These are phyloP conservation scores for Leptinotarsa peninsularis DNA, from an alignment of 2,888 invertebrate genomes.

Conservation along the genomic window DNA sequence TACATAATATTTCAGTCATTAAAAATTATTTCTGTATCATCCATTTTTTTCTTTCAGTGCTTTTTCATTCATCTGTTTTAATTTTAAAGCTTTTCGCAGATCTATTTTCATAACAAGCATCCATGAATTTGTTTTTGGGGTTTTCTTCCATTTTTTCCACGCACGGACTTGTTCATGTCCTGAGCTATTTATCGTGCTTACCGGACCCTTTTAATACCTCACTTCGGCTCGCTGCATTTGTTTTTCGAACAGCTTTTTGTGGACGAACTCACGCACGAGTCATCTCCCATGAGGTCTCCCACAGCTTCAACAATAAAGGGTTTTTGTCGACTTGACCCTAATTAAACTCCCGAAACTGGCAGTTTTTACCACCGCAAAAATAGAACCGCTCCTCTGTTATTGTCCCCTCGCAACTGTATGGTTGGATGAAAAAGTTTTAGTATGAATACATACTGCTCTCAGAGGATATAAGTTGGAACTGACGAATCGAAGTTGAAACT, in stretches of 20 bases:
- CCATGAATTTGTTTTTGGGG: too few relatives aligned
- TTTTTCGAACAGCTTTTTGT: slow-evolving; percentile 8
- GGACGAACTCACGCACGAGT: not conserved
- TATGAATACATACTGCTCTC: not conserved
- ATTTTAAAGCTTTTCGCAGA: too few relatives aligned
- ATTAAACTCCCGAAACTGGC: slow-evolving; percentile 18
- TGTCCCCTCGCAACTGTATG: slow-evolving; percentile 8
- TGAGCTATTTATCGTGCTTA: slow-evolving; percentile 23
- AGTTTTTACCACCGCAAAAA: slow-evolving; percentile 32
- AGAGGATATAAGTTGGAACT: not conserved
- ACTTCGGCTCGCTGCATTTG: slow-evolving; percentile 5
- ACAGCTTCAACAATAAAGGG: slow-evolving; percentile 23
- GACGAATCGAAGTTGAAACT: too few relatives aligned
- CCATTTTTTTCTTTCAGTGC: too few relatives aligned
- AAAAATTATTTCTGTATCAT: too few relatives aligned
- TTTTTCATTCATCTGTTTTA: too few relatives aligned
- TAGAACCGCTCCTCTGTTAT: slow-evolving; percentile 2
- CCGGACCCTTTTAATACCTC: slow-evolving; percentile 45
- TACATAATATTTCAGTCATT: too few relatives aligned
- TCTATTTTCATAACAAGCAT: too few relatives aligned
- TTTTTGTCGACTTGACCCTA: slow-evolving; percentile 36
- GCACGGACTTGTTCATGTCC: not conserved
- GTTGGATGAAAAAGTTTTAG: slow-evolving; percentile 9
- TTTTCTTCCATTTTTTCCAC: not conserved
- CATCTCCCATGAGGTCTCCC: slow-evolving; percentile 5